A percentile compares a stretch with the other conserved stretches of the same genome.
Conservation (phyloP, 1,140 invertebrate species). For the Drepana arcuata region DNA sequence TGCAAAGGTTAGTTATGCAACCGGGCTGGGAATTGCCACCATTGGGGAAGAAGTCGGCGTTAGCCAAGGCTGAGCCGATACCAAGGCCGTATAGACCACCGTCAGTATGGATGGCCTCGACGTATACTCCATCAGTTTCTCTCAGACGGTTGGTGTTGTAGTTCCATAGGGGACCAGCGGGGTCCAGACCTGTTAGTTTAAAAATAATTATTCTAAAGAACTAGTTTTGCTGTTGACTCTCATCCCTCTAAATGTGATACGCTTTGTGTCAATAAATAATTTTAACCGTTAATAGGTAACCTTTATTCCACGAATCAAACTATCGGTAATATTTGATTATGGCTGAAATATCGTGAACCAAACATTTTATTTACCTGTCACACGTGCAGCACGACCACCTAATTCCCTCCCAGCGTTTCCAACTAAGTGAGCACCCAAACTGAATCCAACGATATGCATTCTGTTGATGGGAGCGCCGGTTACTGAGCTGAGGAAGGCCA, state of each 20-base stretch:
- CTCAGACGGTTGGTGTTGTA: conserved; percentile 63
- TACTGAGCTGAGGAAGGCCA: conserved; percentile 54
- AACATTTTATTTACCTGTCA: conserved; percentile 29
- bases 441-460: conserved; percentile 91
- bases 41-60: conserved; percentile 86
- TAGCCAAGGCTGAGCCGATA: conserved; percentile 66
- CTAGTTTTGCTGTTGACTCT: no score
- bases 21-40: conserved; percentile 74
- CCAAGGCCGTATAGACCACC: conserved; percentile 72
- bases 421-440: conserved; percentile 89
- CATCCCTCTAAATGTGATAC: no score
- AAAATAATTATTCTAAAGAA: conserved; percentile 40
- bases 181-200: conserved; percentile 76
- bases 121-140: conserved; percentile 73
- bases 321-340: not conserved
- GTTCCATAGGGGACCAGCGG: conserved; percentile 77
- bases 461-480: conserved; percentile 45
- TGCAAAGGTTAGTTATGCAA: conserved; percentile 70
- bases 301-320: not conserved
- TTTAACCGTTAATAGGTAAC: not conserved
- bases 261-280: not conserved
- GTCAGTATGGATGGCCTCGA: conserved; percentile 83
- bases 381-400: conserved; percentile 27
- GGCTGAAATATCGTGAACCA: not conserved
- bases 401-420: conserved; percentile 78